Base-by-base conservation (phyloP, 2,888 invertebrate species). In the Iselma pallidipennis region DNA sequence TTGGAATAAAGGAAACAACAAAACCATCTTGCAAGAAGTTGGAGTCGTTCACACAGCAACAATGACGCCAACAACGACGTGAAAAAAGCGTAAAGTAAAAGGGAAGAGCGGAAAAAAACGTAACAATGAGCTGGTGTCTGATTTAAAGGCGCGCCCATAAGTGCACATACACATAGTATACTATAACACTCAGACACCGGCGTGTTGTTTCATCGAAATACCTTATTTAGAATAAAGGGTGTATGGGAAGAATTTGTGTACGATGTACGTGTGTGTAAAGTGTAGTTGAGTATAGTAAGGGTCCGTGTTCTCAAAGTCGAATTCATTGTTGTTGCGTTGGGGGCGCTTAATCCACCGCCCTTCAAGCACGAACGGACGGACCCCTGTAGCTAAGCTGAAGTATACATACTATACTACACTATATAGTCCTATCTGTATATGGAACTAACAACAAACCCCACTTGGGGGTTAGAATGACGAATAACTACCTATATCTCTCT, bases 341-440 rank as follows among this genome's bases (percentile, higher is more conserved):
- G 61, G 61, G 21, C 16, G 57, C 49, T 53, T 61, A 61, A 61
- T 61, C 57, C 61, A 54, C 57, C 61, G 57, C 57, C 61, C 61
- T 61, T 50, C 49, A 49, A 53, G 49, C 33, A 23, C 26, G 42
- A 26, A 23, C 26, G 29, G n/a, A 52, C 33, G 61, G 49, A 56
- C 52, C 52, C 61, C 61, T 52, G 52, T 52, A 52, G 52, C 29
- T 33, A 52, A 52, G 10, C 23, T 52, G 31, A 52, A 52, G 52
- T 52, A 33, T 31, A 29, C 26, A 29, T 16, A 31, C 31, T 19
- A 52, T 31, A 45, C 12, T n/a, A n/a, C 16, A 37, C 9, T 37
- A 19, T 37, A 33, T 33, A 37, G 42, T 42, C 19, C 42, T 42
- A 42, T 16, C 23, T 23, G 45, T 45, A 45, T 21, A 45, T 23